Evolutionary conservation across 2,888 invertebrate species (phyloP).

Genomic region (Phorcus lineatus): DNA sequence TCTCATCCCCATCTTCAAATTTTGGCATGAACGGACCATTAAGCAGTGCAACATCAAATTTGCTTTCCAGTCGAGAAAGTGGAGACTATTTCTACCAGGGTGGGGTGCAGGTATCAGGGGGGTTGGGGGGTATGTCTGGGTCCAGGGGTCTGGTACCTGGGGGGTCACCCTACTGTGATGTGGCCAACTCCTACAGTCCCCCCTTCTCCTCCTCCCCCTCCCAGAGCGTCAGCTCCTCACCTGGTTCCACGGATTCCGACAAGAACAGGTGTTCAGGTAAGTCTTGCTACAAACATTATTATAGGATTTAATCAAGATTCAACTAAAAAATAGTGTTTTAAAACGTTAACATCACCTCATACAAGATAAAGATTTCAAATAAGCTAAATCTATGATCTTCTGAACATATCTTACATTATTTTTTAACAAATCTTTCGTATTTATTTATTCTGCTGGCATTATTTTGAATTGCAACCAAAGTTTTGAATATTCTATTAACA

Average conservation of each 20-base stretch:
- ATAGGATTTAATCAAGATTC: background rate
- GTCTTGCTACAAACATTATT: background rate
- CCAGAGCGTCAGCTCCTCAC: slow-evolving; percentile 28
- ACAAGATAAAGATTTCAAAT: background rate
- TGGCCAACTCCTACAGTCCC: slow-evolving; percentile 31
- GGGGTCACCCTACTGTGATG: slow-evolving; percentile 31
- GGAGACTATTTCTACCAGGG: slow-evolving; percentile 32
- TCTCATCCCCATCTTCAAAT: slow-evolving; percentile 28
- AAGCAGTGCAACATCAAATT: slow-evolving; percentile 22
- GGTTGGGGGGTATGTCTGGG: slow-evolving; percentile 22
- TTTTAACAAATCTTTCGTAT: no score
- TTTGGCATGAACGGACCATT: slow-evolving; percentile 29
- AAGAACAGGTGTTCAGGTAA: slow-evolving; percentile 26
- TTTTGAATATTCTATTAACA: no score
- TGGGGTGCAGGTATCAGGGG: slow-evolving; percentile 27
- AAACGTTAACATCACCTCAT: background rate
- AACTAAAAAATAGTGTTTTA: background rate
- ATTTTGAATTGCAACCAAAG: no score
- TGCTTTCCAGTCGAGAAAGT: slow-evolving; percentile 24
- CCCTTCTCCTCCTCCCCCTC: slow-evolving; percentile 30
- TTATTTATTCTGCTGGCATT: no score
- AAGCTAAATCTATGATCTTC: no score
- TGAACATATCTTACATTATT: no score
- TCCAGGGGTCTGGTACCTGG: slow-evolving; percentile 26
- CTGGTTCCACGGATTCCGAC: slow-evolving; percentile 28